Conservation (phyloP, 2,797 vertebrate species). For the Ceryle rudis region DNA sequence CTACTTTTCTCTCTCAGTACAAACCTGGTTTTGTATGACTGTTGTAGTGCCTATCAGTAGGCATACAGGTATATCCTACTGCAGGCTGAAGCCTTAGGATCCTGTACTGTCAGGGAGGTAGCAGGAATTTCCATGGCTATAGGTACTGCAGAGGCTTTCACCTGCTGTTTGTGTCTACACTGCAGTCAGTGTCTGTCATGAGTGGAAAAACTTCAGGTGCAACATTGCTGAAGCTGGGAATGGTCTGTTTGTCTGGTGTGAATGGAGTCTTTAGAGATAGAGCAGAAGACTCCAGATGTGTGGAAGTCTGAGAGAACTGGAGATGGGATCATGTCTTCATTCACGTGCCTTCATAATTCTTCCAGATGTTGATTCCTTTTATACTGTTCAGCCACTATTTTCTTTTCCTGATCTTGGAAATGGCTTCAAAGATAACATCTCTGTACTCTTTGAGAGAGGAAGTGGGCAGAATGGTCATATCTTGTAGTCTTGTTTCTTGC, state of each 20-base stretch:
- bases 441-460: background rate
- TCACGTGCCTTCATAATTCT: background rate
- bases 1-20: background rate
- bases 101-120: background rate
- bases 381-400: background rate
- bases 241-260: background rate
- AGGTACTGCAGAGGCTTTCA: background rate
- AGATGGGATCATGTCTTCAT: background rate
- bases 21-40: background rate
- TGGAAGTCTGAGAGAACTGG: background rate
- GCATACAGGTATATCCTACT: accelerated
- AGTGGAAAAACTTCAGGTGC: background rate
- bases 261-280: background rate
- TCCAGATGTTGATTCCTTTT: background rate
- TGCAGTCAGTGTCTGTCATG: background rate
- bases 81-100: background rate
- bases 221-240: background rate
- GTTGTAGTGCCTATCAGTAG: accelerated
- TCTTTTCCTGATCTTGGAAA: background rate
- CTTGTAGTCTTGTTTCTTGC: background rate
- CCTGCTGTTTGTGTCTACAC: accelerated
- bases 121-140: background rate
- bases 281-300: background rate
- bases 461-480: background rate
- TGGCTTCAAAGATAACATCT: background rate